Evolutionary conservation across 2,888 invertebrate species (phyloP).

Genomic region (Julus scanicus): DNA sequence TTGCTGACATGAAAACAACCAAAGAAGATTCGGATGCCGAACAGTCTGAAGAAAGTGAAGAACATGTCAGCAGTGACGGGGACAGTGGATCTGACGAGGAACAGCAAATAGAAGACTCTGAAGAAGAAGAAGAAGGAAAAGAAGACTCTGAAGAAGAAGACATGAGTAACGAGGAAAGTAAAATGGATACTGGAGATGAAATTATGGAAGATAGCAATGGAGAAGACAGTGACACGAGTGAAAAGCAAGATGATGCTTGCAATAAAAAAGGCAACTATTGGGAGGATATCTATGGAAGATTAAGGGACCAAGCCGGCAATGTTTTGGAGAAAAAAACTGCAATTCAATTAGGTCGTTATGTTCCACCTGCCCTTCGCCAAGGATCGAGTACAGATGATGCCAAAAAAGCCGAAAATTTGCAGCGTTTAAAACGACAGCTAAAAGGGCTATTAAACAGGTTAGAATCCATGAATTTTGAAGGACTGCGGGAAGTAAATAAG

Average conservation of each 20-base stretch:
- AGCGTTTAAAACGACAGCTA: constrained; percentile 79
- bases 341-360: constrained; percentile 73
- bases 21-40: background rate
- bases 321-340: constrained; percentile 69
- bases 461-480: constrained; percentile 6
- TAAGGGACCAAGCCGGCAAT: constrained; percentile 82
- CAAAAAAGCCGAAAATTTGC: constrained; percentile 70
- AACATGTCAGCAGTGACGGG: background rate
- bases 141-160: constrained; percentile 68
- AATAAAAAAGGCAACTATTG: background rate
- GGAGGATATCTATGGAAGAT: constrained; percentile 94
- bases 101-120: background rate
- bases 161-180: background rate
- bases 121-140: background rate
- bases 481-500: background rate
- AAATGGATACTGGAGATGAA: constrained; percentile 60
- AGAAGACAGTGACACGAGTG: constrained; percentile 45
- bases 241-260: background rate
- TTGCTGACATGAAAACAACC: background rate
- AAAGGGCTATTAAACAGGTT: constrained; percentile 86
- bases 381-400: constrained; percentile 67
- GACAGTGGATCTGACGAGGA: background rate
- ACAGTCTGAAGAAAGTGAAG: constrained; percentile 6
- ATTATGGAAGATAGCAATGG: constrained; percentile 59
- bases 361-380: constrained; percentile 84